Evolutionary conservation across 2,797 vertebrate species (phyloP).

Genomic region (Urocyon cinereoargenteus): DNA sequence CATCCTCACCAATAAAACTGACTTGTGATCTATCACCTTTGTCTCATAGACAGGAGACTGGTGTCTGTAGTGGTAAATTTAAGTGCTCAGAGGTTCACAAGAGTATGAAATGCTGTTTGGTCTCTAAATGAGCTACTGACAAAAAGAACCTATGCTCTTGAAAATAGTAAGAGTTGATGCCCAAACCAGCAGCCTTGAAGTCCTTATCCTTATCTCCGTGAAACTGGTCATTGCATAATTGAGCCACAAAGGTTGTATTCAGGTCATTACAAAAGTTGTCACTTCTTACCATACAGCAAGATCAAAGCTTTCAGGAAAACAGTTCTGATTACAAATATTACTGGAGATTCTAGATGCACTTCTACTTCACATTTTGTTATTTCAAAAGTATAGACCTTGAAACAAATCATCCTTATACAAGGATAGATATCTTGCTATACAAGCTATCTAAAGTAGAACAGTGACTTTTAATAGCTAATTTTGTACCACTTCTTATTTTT

Average conservation of each 20-base stretch:
- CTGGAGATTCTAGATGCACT: background rate
- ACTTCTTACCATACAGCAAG: background rate
- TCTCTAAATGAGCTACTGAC: background rate
- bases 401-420: background rate
- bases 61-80: background rate
- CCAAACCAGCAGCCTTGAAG: background rate
- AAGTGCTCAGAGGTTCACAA: background rate
- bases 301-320: background rate
- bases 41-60: background rate
- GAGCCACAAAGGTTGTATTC: background rate
- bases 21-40: background rate
- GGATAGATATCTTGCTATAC: background rate
- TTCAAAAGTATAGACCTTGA: background rate
- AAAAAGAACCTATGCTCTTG: conserved; percentile 36
- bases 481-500: no score
- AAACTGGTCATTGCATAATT: background rate
- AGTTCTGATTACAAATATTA: background rate
- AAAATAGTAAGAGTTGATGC: conserved; percentile 65
- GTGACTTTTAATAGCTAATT: background rate
- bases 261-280: background rate
- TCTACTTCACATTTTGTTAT: background rate
- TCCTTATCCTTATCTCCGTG: background rate
- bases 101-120: background rate
- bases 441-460: background rate
- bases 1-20: conserved; percentile 16